Evolutionary conservation across 2,113 vertebrate genomes (phyloP).

Genomic region (Poeciliopsis retropinna): DNA sequence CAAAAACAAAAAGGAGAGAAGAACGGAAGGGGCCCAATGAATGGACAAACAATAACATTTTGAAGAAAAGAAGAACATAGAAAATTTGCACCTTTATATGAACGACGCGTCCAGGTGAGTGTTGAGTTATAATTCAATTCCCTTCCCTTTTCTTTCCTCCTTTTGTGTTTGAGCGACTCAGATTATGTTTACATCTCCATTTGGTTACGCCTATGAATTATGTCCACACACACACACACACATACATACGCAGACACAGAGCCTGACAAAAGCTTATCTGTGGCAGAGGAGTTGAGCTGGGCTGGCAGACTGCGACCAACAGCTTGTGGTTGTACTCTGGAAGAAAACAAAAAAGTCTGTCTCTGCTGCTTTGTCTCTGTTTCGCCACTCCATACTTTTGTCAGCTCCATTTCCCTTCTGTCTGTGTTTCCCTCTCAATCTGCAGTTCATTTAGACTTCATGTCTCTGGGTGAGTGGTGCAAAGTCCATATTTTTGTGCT

Average conservation of each 20-base stretch:
- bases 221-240: conserved; percentile 15
- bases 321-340: conserved; percentile 74
- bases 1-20: conserved; percentile 46
- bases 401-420: conserved; percentile 49
- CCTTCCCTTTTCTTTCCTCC: background rate
- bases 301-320: conserved; percentile 69
- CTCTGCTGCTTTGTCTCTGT: conserved; percentile 55
- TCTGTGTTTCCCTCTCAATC: conserved; percentile 52
- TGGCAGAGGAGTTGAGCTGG: conserved; percentile 58
- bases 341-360: conserved; percentile 58
- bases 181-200: conserved; percentile 59
- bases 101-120: too few species aligned
- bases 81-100: background rate
- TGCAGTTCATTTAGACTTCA: conserved; percentile 41
- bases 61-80: background rate
- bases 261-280: conserved; percentile 45
- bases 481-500: conserved; percentile 40
- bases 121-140: too few species aligned
- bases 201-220: conserved; percentile 63
- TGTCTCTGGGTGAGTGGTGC: conserved; percentile 32
- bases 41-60: background rate
- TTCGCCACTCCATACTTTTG: conserved; percentile 57
- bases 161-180: conserved; percentile 29
- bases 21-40: conserved; percentile 23
- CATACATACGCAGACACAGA: conserved; percentile 7